Evolutionary conservation across 2,888 invertebrate species (phyloP), one percentile per base, ranked within the genome.

Genomic region (Anticlea derivata): DNA sequence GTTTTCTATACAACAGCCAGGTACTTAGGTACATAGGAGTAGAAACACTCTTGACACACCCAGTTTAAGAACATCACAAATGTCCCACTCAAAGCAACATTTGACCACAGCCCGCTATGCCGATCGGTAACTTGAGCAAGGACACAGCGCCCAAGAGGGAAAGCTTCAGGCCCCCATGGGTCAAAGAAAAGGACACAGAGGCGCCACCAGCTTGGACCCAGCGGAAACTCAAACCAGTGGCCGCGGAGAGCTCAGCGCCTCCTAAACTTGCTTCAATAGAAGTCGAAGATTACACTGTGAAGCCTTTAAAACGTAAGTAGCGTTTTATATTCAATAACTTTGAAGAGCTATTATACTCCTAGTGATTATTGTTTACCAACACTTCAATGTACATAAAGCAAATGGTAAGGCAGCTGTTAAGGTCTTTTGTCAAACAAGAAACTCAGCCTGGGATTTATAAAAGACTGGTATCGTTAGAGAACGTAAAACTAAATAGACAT

Each of bases 111-210:
- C 66, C 53, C 69, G 71, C 67, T 59, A 83, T 88, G 86, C 89
- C 89, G 50, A 89, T 89, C 57, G 91, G 91, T 27, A 90, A 86
- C 70, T 76, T 88, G 47, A 92, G 88, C 61, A 91, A 89, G 61
- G 92, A 92, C 54, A 81, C 88, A 30, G 80, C 86, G 13, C 84
- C 92, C 34, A 92, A 92, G 70, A 86, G 95, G 57, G 94, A 94
- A 58, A 94, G 93, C 53, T 94, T 94, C 77, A 87, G 95, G 56
- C 95, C 95, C 27, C 95, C 95, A 4, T 95, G 95, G 94, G 95
- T 95, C 40, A 95, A 94, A 70, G 93, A 93, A 0, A 92, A 91
- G 50, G 93, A 93, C 4, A 80, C 87, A 0, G 93, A 94, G 10
- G 78, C 92, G 1, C 84, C 92, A 0, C 93, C 94, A 5, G 90